Conservation (phyloP, 1,140 invertebrate genomes). For the Notospermus geniculatus region DNA sequence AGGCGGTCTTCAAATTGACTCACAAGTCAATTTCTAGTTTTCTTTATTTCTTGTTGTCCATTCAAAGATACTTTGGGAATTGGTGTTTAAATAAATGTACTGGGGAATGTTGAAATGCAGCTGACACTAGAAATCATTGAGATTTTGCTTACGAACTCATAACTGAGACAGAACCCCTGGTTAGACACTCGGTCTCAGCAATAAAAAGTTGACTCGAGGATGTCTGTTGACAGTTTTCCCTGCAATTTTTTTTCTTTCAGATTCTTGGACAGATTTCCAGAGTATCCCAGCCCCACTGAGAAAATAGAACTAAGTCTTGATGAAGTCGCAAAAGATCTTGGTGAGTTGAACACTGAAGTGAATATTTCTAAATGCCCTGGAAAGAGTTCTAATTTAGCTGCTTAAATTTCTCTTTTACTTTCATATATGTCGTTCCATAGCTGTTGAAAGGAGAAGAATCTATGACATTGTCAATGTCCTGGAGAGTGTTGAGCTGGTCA, state of each 20-base stretch:
- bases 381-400: background rate
- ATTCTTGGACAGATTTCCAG: conserved; percentile 50
- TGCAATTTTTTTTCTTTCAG: conserved; percentile 27
- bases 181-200: no score
- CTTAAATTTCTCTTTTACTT: background rate
- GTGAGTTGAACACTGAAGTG: conserved; percentile 31
- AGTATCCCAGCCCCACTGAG: conserved; percentile 35
- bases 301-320: conserved; percentile 50
- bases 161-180: no score
- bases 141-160: no score
- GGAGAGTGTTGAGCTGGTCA: conserved; percentile 70
- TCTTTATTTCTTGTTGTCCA: background rate
- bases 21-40: no score
- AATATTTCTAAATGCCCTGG: background rate
- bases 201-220: background rate
- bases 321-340: conserved; percentile 50
- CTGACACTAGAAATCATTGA: no score
- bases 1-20: no score
- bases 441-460: conserved; percentile 66
- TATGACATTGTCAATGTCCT: conserved; percentile 77
- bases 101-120: no score
- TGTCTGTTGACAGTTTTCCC: background rate
- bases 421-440: conserved; percentile 29
- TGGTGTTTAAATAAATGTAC: no score
- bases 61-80: no score